phyloP scores from a whole-genome alignment of 2,113 vertebrate genomes.

The Cinclus mexicanus region DNA sequence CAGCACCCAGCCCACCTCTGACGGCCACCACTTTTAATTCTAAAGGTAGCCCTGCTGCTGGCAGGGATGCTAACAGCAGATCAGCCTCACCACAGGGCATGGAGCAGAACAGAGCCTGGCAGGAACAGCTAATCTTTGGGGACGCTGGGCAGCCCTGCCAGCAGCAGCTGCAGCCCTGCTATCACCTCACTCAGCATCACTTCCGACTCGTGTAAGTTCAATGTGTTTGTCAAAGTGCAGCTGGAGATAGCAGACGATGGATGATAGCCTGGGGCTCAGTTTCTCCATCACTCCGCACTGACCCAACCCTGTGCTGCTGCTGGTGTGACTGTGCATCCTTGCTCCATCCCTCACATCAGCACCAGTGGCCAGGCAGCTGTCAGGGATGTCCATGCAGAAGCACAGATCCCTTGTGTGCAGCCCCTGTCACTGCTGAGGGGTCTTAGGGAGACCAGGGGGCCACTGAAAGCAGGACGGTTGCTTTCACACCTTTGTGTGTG shows the following conservation, averaged over 20 bases:
- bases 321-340: background rate
- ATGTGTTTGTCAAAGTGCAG: background rate
- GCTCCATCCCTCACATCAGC: background rate
- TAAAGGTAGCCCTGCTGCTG: background rate
- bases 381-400: fast-evolving
- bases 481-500: background rate
- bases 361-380: fast-evolving
- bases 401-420: fast-evolving
- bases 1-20: background rate
- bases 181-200: background rate
- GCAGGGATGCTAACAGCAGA: background rate
- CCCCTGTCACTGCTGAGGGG: background rate
- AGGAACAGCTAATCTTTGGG: background rate
- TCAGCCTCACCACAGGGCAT: fast-evolving
- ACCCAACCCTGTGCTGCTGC: background rate
- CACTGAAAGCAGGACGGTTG: background rate
- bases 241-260: fast-evolving
- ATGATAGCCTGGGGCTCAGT: background rate
- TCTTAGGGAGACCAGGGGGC: fast-evolving
- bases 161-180: background rate
- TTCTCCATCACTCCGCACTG: background rate
- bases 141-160: fast-evolving
- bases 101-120: background rate
- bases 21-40: fast-evolving
- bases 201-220: background rate